Conservation (phyloP, 2,113 vertebrate species). For the Gymnorhina tibicen region DNA sequence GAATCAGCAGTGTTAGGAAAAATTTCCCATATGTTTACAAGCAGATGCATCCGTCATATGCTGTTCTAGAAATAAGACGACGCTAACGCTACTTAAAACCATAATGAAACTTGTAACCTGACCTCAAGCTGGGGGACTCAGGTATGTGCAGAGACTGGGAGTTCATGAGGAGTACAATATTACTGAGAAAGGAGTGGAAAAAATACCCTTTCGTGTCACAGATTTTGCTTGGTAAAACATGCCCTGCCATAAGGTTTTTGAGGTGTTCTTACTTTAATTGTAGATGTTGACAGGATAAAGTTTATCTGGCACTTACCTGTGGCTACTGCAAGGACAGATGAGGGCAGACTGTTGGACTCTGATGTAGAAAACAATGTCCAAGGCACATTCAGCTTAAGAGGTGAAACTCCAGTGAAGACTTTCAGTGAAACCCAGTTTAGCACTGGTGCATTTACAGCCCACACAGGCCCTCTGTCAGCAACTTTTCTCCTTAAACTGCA, state of each 20-base stretch:
- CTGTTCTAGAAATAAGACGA: conserved; percentile 11
- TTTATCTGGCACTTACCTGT: background rate
- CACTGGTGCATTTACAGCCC: background rate
- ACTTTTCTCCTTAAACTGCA: background rate
- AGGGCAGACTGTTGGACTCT: background rate
- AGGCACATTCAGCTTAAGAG: background rate
- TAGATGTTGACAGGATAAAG: background rate
- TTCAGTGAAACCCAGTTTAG: background rate
- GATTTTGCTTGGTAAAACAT: background rate
- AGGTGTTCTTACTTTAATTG: background rate
- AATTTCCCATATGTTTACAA: conserved; percentile 14
- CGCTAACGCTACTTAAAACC: background rate
- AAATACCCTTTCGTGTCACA: background rate
- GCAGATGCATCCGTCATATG: conserved; percentile 30
- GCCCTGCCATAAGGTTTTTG: background rate
- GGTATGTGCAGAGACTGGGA: background rate
- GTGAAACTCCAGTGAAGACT: background rate
- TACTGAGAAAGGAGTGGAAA: background rate
- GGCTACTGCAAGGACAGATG: background rate
- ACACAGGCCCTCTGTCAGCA: background rate
- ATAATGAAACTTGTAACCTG: background rate
- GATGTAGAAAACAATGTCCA: background rate
- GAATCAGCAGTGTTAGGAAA: conserved; percentile 19
- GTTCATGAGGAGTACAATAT: background rate
- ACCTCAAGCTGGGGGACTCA: background rate